phyloP scores from a whole-genome alignment of 2,888 invertebrate species.

The Phengaris alcon region DNA sequence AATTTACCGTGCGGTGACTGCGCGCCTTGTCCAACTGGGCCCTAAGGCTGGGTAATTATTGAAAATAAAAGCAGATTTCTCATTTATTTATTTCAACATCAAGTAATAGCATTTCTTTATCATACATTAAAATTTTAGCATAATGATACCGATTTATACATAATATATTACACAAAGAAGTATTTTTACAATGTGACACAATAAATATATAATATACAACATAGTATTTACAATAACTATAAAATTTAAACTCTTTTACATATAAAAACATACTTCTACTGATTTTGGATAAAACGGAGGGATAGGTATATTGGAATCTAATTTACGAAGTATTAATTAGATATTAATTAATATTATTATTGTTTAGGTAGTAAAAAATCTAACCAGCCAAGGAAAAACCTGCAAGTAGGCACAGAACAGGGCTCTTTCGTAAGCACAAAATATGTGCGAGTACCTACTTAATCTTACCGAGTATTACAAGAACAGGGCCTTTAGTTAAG shows the following conservation, averaged over 20 bases:
- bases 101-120: constrained; percentile 18
- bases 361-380: neutral
- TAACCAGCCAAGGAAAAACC: neutral
- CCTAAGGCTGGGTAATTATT: neutral
- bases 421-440: too few species aligned
- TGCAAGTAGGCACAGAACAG: too few species aligned
- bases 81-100: constrained; percentile 27
- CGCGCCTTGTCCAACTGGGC: too few species aligned
- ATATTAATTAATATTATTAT: neutral
- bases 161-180: constrained; percentile 6
- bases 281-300: constrained; percentile 10
- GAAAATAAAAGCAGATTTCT: neutral
- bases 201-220: neutral
- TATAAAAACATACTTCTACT: neutral
- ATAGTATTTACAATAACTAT: neutral
- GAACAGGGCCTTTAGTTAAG: too few species aligned
- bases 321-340: neutral
- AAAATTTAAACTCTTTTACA: constrained; percentile 11
- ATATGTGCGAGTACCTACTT: too few species aligned
- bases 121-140: neutral
- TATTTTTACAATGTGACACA: constrained; percentile 17
- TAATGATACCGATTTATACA: constrained; percentile 19
- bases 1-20: too few species aligned
- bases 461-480: too few species aligned
- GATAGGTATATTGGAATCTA: neutral